Evolutionary conservation across 2,888 invertebrate species (phyloP).

Genomic region (Dolichomitus sp.): DNA sequence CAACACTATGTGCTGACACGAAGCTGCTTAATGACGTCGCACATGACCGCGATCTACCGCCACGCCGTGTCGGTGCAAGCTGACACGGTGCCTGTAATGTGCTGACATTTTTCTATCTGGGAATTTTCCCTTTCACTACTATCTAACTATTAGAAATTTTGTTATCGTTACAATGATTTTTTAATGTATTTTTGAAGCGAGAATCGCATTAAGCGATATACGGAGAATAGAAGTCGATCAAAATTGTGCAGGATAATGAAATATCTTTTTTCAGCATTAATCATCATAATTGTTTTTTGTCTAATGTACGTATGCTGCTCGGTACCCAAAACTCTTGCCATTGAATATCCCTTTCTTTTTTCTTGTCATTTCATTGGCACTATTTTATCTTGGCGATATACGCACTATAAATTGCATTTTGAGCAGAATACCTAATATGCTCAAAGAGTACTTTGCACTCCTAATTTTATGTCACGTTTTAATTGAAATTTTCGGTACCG

Average conservation of each 20-base stretch:
- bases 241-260: constrained; percentile 56
- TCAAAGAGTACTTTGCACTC: constrained; percentile 39
- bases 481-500: constrained; percentile 36
- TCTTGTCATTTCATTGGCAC: constrained; percentile 56
- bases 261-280: constrained; percentile 15
- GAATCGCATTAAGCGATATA: constrained; percentile 47
- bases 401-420: constrained; percentile 53
- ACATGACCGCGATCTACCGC: too few species aligned
- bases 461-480: constrained; percentile 9
- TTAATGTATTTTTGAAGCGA: constrained; percentile 50
- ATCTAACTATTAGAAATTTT: constrained; percentile 34
- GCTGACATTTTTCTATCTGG: too few species aligned
- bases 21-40: too few species aligned
- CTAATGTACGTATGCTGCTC: constrained; percentile 32
- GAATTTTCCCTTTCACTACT: constrained; percentile 39
- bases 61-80: too few species aligned
- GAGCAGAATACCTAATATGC: constrained; percentile 38
- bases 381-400: constrained; percentile 61
- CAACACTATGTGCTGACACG: too few species aligned
- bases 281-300: constrained; percentile 32
- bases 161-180: constrained; percentile 28
- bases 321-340: constrained; percentile 28
- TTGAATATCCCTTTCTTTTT: constrained; percentile 34
- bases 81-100: too few species aligned
- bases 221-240: constrained; percentile 47